Conservation (phyloP, 92 coral and sea anemone species). For the Epizoanthus ramosus region DNA sequence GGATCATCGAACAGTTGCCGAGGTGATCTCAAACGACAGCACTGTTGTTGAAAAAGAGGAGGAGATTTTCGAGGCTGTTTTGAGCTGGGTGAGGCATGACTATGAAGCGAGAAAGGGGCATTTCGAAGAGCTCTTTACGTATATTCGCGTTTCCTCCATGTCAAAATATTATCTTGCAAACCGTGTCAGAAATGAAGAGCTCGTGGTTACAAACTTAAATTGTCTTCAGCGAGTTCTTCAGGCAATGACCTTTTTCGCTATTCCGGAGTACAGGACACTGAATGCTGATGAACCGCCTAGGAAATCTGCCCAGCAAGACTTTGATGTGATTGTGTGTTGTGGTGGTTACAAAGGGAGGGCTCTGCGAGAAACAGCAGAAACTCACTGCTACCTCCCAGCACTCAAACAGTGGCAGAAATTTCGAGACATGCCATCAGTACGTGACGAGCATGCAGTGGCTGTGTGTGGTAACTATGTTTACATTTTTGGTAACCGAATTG, state of each 20-base stretch:
- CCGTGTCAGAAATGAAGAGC: slow-evolving; percentile 50
- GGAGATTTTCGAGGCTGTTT: slow-evolving; percentile 73
- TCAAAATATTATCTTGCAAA: slow-evolving; percentile 65
- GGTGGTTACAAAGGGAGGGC: slow-evolving; percentile 41
- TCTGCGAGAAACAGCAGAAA: slow-evolving; percentile 34
- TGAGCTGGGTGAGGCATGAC: slow-evolving; percentile 75
- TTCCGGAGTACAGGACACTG: slow-evolving; percentile 22
- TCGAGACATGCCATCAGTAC: slow-evolving; percentile 62
- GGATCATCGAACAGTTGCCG: slow-evolving; percentile 40
- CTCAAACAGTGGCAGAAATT: slow-evolving; percentile 56
- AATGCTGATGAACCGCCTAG: not conserved
- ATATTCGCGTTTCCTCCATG: slow-evolving; percentile 65
- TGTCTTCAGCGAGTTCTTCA: slow-evolving; percentile 63
- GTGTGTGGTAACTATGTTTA: slow-evolving; percentile 60
- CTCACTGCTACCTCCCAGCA: slow-evolving; percentile 48
- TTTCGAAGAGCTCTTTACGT: slow-evolving; percentile 65
- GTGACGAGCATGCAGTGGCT: slow-evolving; percentile 69
- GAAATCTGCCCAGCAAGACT: slow-evolving; percentile 19
- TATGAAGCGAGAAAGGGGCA: slow-evolving; percentile 48
- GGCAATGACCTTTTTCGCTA: slow-evolving; percentile 44
- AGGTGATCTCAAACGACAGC: slow-evolving; percentile 60
- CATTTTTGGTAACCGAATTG: slow-evolving; percentile 61
- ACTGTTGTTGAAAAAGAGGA: slow-evolving; percentile 63
- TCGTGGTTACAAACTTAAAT: slow-evolving; percentile 52
- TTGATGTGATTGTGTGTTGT: slow-evolving; percentile 39